Conservation (phyloP, 2,797 vertebrate species). For the Darevskia nairensis region DNA sequence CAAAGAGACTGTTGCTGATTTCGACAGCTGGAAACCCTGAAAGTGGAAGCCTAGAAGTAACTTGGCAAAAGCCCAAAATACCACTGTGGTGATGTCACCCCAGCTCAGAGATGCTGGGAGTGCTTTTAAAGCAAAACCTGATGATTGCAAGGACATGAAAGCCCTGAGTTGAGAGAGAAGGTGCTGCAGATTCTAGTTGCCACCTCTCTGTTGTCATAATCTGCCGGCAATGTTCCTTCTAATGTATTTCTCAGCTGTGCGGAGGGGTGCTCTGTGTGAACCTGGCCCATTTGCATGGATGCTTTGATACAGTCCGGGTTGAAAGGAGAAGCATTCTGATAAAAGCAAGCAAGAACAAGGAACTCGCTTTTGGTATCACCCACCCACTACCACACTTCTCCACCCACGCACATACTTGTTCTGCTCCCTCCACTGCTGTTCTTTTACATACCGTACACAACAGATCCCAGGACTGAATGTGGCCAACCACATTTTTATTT, state of each 20-base stretch:
- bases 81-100: constrained; percentile 29
- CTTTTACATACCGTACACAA: background rate
- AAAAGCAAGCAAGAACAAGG: background rate
- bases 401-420: background rate
- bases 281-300: background rate
- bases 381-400: background rate
- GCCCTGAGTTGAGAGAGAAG: constrained; percentile 22
- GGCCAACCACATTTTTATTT: background rate
- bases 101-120: constrained; percentile 26
- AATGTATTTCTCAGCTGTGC: constrained; percentile 7
- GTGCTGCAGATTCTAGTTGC: constrained; percentile 5
- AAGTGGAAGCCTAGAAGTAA: constrained; percentile 46
- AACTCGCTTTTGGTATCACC: background rate
- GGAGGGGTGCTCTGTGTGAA: background rate
- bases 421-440: background rate
- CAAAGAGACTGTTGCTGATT: constrained; percentile 49
- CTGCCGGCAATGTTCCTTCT: background rate
- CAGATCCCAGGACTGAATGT: background rate
- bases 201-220: constrained; percentile 16
- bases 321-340: background rate
- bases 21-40: constrained; percentile 48
- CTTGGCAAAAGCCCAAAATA: constrained; percentile 40
- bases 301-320: constrained; percentile 6
- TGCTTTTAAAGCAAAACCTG: constrained; percentile 40
- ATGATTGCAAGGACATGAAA: constrained; percentile 40